A percentile compares a stretch with the other conserved stretches of the same genome.
phyloP scores from a whole-genome alignment of 2,113 vertebrate species.

The Hippoglossus stenolepis region DNA sequence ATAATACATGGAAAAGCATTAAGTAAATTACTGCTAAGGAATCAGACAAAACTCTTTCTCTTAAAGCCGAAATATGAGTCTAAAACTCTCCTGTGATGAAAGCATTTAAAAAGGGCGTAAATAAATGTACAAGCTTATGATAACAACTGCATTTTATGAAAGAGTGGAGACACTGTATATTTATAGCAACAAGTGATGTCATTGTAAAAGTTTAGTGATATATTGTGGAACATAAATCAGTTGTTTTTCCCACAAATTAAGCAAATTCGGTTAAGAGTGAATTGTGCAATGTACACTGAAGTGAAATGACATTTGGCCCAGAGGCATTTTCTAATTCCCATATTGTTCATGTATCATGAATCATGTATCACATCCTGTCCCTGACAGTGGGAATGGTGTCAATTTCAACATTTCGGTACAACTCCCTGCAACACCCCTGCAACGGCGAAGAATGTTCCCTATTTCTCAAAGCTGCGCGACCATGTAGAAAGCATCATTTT shows the following conservation, averaged over 20 bases:
- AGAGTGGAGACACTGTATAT: not conserved
- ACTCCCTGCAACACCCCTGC: conserved; percentile 4
- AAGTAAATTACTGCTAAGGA: not conserved
- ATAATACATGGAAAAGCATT: not conserved
- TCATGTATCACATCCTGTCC: not conserved
- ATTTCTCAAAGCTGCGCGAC: conserved; percentile 38
- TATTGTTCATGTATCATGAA: conserved; percentile 24
- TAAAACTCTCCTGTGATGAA: not conserved
- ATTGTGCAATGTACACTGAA: conserved; percentile 27
- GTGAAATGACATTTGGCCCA: conserved; percentile 9
- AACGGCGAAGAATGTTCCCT: conserved; percentile 57
- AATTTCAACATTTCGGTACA: conserved; percentile 64
- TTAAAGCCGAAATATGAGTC: not conserved
- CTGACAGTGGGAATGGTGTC: conserved; percentile 47
- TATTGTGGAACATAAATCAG: conserved; percentile 11
- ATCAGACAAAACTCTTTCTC: not conserved
- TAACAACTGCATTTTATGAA: not conserved
- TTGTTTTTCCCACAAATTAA: conserved; percentile 19
- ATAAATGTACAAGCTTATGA: not conserved
- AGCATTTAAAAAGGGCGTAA: not conserved
- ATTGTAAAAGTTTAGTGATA: not conserved
- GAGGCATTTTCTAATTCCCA: conserved; percentile 37
- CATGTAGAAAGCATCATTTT: conserved; percentile 45
- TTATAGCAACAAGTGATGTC: not conserved
- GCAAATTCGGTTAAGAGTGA: not conserved